Conservation (phyloP, 2,797 vertebrate species). For the Sebastes flavidus region DNA sequence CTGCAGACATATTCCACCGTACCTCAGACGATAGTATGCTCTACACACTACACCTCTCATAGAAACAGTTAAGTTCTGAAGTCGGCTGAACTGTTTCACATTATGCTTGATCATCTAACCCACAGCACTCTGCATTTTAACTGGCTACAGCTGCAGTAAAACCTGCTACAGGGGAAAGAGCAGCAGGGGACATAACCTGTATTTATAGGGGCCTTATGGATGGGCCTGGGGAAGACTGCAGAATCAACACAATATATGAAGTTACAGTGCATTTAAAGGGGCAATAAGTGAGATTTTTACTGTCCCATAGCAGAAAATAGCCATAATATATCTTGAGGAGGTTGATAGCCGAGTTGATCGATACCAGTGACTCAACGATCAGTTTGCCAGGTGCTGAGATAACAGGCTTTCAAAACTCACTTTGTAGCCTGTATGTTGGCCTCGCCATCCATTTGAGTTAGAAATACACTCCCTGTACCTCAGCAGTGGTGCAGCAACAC, state of each 20-base stretch:
- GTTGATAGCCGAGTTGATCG: slow-evolving; percentile 59
- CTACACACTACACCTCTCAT: slow-evolving; percentile 3
- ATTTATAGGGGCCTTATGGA: slow-evolving; percentile 51
- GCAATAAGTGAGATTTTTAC: slow-evolving; percentile 57
- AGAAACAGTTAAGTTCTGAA: slow-evolving; percentile 36
- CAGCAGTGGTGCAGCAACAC: slow-evolving; percentile 41
- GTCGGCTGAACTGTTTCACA: slow-evolving; percentile 43
- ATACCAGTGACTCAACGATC: slow-evolving; percentile 64
- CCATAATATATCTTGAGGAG: slow-evolving; percentile 52
- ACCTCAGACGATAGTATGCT: neutral
- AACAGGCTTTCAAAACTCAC: slow-evolving; percentile 61
- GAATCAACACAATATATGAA: slow-evolving; percentile 70
- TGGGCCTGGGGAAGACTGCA: slow-evolving; percentile 53
- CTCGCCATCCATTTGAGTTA: slow-evolving; percentile 33
- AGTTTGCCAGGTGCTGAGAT: slow-evolving; percentile 69
- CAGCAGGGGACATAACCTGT: slow-evolving; percentile 37
- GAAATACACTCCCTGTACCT: slow-evolving; percentile 11
- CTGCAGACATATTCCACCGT: slow-evolving; percentile 16
- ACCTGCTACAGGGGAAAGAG: slow-evolving; percentile 10
- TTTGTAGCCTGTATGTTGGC: slow-evolving; percentile 37
- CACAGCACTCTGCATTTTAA: slow-evolving; percentile 39
- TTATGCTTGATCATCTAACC: slow-evolving; percentile 50
- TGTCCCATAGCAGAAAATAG: slow-evolving; percentile 46
- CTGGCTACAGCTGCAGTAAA: slow-evolving; percentile 46
- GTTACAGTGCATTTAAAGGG: slow-evolving; percentile 64